These are phyloP conservation scores for Stramonita haemastoma DNA, from an alignment of 2,888 invertebrate genomes.

Conservation along the genomic window DNA sequence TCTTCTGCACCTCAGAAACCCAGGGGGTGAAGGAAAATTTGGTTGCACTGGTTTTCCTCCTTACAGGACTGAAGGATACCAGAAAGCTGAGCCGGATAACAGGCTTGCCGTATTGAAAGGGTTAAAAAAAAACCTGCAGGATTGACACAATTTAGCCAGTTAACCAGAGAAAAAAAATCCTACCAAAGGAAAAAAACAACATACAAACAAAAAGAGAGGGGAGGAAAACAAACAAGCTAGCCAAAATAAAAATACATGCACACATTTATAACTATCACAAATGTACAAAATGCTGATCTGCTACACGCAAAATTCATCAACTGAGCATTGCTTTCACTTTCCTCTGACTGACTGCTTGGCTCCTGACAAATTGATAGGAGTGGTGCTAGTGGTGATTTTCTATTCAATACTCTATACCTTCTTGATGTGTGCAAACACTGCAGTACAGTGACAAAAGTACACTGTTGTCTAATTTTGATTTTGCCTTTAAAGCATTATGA, in stretches of 20 bases:
- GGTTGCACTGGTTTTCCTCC: too few species aligned
- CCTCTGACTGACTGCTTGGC: background rate
- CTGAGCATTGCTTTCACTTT: background rate
- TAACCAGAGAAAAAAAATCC: too few species aligned
- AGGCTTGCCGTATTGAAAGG: too few species aligned
- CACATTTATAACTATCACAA: background rate
- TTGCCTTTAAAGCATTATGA: too few species aligned
- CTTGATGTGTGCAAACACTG: background rate
- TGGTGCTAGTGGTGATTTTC: background rate
- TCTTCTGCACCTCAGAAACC: too few species aligned
- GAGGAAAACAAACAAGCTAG: background rate
- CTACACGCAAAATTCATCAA: background rate
- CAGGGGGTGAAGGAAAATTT: too few species aligned
- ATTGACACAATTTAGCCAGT: background rate
- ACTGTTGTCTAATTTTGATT: too few species aligned
- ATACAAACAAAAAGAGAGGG: background rate
- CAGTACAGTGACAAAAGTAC: background rate
- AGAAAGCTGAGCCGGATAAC: too few species aligned
- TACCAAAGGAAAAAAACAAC: background rate
- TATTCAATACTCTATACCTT: background rate
- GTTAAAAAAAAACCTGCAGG: too few species aligned
- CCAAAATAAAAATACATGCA: background rate
- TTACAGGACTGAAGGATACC: too few species aligned
- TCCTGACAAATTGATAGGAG: background rate
- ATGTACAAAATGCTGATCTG: background rate